A percentile compares a stretch with the other conserved stretches of the same genome.
phyloP scores from a whole-genome alignment of 1,140 invertebrate species.

The Halotydeus destructor region DNA sequence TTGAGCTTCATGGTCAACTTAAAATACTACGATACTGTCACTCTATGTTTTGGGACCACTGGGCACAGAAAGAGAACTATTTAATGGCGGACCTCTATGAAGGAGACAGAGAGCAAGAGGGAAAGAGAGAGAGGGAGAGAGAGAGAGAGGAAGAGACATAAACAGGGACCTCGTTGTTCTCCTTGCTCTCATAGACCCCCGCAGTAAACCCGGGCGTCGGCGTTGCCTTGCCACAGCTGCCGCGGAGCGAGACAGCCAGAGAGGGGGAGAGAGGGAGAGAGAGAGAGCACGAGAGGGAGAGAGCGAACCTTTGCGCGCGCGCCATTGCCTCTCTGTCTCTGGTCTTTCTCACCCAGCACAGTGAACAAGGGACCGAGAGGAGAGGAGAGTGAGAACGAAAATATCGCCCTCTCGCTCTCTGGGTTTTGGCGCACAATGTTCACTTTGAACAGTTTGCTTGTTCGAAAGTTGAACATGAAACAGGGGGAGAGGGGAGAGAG shows the following conservation, averaged over 20 bases:
- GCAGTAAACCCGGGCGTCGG: background rate
- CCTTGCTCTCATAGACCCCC: background rate
- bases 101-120: background rate
- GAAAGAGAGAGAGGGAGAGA: background rate
- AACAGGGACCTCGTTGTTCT: background rate
- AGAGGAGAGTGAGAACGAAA: too few species aligned
- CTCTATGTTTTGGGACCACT: background rate
- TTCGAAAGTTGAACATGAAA: too few species aligned
- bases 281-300: background rate
- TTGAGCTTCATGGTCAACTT: too few species aligned
- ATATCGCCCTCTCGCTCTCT: too few species aligned
- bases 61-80: background rate
- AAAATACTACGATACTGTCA: background rate
- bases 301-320: too few species aligned
- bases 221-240: background rate
- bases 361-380: too few species aligned
- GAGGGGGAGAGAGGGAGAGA: background rate
- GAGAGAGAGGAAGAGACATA: slow-evolving; percentile 1
- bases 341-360: too few species aligned
- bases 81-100: background rate
- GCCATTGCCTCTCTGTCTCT: too few species aligned
- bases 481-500: too few species aligned
- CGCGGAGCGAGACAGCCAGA: background rate
- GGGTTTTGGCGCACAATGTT: too few species aligned
- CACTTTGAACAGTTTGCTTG: too few species aligned